Base-by-base conservation (phyloP, 2,797 vertebrate species). In the Vultur gryphus region DNA sequence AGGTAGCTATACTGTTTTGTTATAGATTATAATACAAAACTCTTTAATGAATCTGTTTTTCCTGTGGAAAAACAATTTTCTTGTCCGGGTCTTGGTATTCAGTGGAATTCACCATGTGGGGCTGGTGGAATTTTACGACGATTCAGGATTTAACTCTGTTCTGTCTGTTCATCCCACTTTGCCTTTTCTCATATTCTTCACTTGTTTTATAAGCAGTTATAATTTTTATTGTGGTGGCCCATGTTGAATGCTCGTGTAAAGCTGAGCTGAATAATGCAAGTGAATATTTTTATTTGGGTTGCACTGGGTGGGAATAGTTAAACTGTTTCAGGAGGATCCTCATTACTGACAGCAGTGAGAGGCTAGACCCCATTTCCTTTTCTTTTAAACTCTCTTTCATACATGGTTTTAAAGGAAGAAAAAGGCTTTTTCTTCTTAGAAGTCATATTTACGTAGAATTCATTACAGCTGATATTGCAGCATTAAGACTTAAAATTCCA, bases 401-500 rank as follows among this genome's bases (percentile, higher is more conserved):
- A 23, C 10, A 0, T 48, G 75, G 20, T 55, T 94, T 94, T 95
- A 92, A 84, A 84, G 49, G 70, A 84, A 81, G 79, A 87, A 88
- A 83, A 87, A 81, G 35, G 44, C 71, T 83, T 87, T 90, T 80
- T 95, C 78, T 85, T 93, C 96, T 93, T 91, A 84, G 82, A 76
- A 96, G 87, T 80, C 67, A 3, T 84, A 77, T 96, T 96, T 94
- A 95, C 3, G 4, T 86, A 72, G 87, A 86, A 95, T 94, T 94
- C 96, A 89, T 95, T 94, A 94, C 57, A 71, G 71, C 84, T 75
- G 78, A 62, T 93, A 78, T 16, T 83, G 89, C 92, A 86, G 87
- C 84, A 84, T 95, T 94, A 96, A 69, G 92, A 87, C 93, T 97
- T 94, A 93, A 94, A 92, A 96, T 95, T 95, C 96, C 94, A 85